These are phyloP conservation scores for Mesorhabditis sp. DNA, from an alignment of 2,888 invertebrate species.

Conservation along the genomic window DNA sequence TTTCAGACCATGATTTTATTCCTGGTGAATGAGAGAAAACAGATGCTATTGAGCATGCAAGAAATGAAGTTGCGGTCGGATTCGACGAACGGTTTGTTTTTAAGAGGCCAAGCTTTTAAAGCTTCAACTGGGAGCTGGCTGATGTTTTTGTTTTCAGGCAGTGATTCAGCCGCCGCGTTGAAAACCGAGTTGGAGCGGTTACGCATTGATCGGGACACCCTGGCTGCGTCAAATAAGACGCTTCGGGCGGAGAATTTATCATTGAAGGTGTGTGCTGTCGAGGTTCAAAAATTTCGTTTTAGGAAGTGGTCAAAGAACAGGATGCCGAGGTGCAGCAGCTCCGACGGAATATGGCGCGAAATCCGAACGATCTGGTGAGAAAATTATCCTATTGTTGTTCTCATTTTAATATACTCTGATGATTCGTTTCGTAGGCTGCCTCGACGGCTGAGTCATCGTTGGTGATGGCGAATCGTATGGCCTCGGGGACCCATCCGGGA, in stretches of 20 bases:
- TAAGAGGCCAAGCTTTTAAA: too few relatives aligned
- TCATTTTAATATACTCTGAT: too few relatives aligned
- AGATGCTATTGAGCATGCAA: constrained; percentile 36
- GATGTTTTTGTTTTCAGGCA: too few relatives aligned
- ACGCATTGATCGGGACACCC: constrained; percentile 25
- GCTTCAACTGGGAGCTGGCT: too few relatives aligned
- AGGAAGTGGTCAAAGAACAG: constrained; percentile 30
- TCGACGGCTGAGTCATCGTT: constrained; percentile 12
- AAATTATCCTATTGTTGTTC: background rate
- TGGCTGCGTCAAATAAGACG: constrained; percentile 23
- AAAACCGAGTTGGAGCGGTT: constrained; percentile 30
- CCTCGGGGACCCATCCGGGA: constrained; percentile 11
- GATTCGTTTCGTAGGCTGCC: background rate
- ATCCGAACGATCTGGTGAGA: constrained; percentile 8
- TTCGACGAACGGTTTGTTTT: constrained; percentile 8
- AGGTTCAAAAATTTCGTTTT: constrained; percentile 22
- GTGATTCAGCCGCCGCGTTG: constrained; percentile 13
- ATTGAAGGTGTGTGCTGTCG: background rate
- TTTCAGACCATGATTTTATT: constrained; percentile 20
- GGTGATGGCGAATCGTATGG: constrained; percentile 32
- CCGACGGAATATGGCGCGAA: constrained; percentile 20
- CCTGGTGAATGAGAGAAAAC: constrained; percentile 40
- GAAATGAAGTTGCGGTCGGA: constrained; percentile 26
- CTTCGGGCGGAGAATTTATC: constrained; percentile 15
- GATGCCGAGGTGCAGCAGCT: constrained; percentile 29